Evolutionary conservation across 2,888 invertebrate genomes (phyloP), one percentile per base, ranked within the genome.

Genomic region (Ethmia dodecea): DNA sequence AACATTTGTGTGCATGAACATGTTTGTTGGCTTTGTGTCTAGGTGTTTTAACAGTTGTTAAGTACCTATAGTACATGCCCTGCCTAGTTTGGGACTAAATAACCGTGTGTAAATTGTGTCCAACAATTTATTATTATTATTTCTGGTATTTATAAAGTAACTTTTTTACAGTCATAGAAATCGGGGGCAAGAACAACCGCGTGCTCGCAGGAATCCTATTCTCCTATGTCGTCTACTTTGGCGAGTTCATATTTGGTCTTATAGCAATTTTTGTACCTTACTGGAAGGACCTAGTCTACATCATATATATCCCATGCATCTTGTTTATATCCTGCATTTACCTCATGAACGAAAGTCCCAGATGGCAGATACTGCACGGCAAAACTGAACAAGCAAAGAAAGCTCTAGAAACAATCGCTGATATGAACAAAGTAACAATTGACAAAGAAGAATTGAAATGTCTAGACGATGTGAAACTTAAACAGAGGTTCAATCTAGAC

Each of bases 361-460:
- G 83, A 40, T 84, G 84, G 83, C 70, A 67, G 35, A 63, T 84
- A 1, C 44, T 81, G 1, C 74, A 60, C 13, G 72, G 74, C 0
- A 77, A 65, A 53, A 49, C 57, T 1, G 58, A 67, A n/a, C 44
- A 63, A 36, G 80, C 72, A 0, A 77, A 74, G 32, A 42, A 52
- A 28, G 59, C 61, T 1, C 33, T 83, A 13, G 47, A 59, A 30
- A 27, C 47, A 1, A 65, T 77, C 3, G 67, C 75, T 0, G 52
- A 59, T 49, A 52, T 44, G 5, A 83, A 83, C 37, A 73, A 72
- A 12, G 47, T 73, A 0, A 60, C 63, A 9, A 52, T 81, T 3
- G 52, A 73, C 35, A 37, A 52, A 1, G 46, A 71, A 26, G 67
- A 72, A 31, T 37, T 78, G 3, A 43, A 51, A 1, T 53, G 55